phyloP scores from a whole-genome alignment of 2,113 vertebrate species.

The Strigops habroptila region DNA sequence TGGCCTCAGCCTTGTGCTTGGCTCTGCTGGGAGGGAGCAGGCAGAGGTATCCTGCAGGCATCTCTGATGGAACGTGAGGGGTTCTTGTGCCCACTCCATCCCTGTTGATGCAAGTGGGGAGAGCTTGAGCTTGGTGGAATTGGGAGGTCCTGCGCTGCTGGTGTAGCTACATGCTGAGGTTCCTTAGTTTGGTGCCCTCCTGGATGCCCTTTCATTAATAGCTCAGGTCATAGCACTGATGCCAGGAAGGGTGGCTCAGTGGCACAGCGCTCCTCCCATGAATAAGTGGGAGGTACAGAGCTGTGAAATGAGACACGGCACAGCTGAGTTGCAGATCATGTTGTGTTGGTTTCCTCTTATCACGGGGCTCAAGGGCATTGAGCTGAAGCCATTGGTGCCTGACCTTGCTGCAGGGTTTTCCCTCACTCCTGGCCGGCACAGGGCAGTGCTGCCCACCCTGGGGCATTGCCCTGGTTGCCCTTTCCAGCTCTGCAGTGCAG shows the following conservation, averaged over 20 bases:
- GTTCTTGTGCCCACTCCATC: background rate
- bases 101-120: background rate
- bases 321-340: background rate
- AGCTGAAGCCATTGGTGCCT: background rate
- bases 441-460: background rate
- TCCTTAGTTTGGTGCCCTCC: background rate
- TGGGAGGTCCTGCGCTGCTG: rapidly evolving
- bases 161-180: rapidly evolving
- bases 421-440: rapidly evolving
- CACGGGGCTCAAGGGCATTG: background rate
- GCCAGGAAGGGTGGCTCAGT: background rate
- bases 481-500: background rate
- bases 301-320: background rate
- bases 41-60: rapidly evolving
- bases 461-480: background rate
- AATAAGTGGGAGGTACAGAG: background rate
- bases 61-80: background rate
- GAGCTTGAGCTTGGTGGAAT: background rate
- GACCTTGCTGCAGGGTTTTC: background rate
- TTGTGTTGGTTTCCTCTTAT: background rate
- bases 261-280: background rate
- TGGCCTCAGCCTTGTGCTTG: background rate
- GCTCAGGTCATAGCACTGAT: background rate
- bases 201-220: background rate
- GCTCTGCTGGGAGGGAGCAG: background rate